phyloP scores from a whole-genome alignment of 2,888 invertebrate genomes.

The Anticlea derivata region DNA sequence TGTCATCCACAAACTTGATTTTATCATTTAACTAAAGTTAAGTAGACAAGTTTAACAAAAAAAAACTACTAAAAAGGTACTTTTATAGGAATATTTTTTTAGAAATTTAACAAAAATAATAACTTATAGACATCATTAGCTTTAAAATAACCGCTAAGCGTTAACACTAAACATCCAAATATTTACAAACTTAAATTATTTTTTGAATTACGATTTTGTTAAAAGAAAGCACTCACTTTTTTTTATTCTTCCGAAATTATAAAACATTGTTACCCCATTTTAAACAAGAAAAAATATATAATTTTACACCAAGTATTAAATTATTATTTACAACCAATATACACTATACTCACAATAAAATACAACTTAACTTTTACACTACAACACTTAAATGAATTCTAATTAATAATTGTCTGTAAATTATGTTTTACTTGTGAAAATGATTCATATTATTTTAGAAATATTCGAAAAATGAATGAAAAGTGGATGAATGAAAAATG shows the following conservation, averaged over 20 bases:
- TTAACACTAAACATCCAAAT: slow-evolving; percentile 54
- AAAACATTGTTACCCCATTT: not conserved
- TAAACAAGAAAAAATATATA: not conserved
- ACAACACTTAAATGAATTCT: slow-evolving; percentile 37
- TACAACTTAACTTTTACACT: slow-evolving; percentile 41
- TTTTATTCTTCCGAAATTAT: not conserved
- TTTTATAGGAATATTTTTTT: slow-evolving; percentile 77
- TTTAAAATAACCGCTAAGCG: slow-evolving; percentile 63
- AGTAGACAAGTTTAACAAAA: slow-evolving; percentile 65
- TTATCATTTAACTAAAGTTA: slow-evolving; percentile 60
- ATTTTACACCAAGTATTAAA: slow-evolving; percentile 44
- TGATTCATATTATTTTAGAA: not conserved
- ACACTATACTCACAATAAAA: slow-evolving; percentile 57
- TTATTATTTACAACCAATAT: slow-evolving; percentile 82
- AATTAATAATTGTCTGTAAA: slow-evolving; percentile 9
- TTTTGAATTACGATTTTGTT: slow-evolving; percentile 19
- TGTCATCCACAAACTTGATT: slow-evolving; percentile 60
- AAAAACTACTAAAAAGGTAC: slow-evolving; percentile 72
- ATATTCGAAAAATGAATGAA: not conserved
- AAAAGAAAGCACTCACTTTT: slow-evolving; percentile 12
- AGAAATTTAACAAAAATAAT: slow-evolving; percentile 70
- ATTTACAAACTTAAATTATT: slow-evolving; percentile 28
- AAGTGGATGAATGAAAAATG: slow-evolving; percentile 15
- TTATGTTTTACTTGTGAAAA: not conserved
- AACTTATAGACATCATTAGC: slow-evolving; percentile 53